These are phyloP conservation scores for Anthopleura sola DNA, from an alignment of 64 coral and sea anemone genomes.

Conservation along the genomic window DNA sequence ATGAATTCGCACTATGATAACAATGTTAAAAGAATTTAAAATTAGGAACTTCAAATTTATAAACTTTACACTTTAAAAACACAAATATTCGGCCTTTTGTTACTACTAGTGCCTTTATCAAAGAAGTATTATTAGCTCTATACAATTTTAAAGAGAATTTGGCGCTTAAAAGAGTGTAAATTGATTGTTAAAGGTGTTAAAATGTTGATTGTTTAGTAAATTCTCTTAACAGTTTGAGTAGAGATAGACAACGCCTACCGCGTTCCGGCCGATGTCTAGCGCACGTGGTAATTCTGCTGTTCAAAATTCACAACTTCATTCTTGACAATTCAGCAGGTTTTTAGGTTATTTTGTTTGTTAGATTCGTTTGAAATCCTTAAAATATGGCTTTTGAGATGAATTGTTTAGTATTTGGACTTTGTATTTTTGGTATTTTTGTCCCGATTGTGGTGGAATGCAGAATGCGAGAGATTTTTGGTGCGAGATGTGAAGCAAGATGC, in stretches of 20 bases:
- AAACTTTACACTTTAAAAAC: neutral
- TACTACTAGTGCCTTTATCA: neutral
- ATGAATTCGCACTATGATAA: neutral
- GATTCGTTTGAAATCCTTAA: neutral
- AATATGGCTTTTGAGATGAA: neutral
- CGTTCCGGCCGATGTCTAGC: neutral
- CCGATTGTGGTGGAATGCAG: neutral
- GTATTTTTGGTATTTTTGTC: neutral
- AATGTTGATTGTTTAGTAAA: neutral
- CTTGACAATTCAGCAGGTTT: slow-evolving; percentile 10
- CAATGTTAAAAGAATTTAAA: neutral
- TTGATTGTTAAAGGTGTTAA: neutral
- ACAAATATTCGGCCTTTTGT: neutral
- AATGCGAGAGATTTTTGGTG: neutral
- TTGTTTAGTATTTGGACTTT: neutral
- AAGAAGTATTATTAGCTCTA: neutral
- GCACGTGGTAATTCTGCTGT: slow-evolving; percentile 13
- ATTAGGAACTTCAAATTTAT: neutral
- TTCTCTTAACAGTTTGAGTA: neutral
- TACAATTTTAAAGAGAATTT: neutral
- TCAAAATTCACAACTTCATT: neutral
- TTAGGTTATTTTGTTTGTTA: neutral
- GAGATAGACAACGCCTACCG: slow-evolving; percentile 7
- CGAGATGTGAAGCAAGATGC: slow-evolving; percentile 33
- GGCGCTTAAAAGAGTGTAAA: neutral